Conservation (phyloP, 2,113 vertebrate species). For the Muntiacus muntjak region DNA sequence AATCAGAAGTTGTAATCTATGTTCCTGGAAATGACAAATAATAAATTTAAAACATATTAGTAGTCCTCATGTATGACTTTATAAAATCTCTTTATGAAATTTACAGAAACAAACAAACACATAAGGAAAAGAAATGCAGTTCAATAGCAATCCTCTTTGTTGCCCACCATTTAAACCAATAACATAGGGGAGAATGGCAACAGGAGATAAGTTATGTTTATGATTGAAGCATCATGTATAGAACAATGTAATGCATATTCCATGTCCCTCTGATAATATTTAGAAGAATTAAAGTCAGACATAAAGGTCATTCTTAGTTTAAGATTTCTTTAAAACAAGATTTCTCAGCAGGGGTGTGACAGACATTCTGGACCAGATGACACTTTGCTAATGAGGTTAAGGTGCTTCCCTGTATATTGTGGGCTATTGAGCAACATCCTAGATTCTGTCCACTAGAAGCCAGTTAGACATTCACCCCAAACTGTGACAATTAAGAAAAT, state of each 20-base stretch:
- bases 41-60: neutral
- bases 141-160: neutral
- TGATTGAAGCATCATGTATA: neutral
- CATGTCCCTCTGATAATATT: neutral
- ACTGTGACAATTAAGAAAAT: neutral
- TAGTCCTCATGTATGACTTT: neutral
- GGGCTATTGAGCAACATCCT: neutral
- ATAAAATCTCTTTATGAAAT: neutral
- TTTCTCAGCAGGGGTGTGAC: neutral
- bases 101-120: neutral
- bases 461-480: neutral
- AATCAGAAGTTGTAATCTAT: neutral
- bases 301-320: neutral
- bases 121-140: neutral
- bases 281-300: neutral
- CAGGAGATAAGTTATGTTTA: neutral
- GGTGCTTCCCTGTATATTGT: neutral
- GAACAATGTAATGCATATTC: neutral
- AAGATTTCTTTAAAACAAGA: neutral
- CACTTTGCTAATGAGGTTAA: neutral
- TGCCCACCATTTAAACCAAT: accelerated
- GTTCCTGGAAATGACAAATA: neutral
- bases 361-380: neutral
- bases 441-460: neutral
- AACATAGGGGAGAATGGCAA: neutral